Evolutionary conservation across 2,113 vertebrate species (phyloP).

Genomic region (Pachyramphus minor): DNA sequence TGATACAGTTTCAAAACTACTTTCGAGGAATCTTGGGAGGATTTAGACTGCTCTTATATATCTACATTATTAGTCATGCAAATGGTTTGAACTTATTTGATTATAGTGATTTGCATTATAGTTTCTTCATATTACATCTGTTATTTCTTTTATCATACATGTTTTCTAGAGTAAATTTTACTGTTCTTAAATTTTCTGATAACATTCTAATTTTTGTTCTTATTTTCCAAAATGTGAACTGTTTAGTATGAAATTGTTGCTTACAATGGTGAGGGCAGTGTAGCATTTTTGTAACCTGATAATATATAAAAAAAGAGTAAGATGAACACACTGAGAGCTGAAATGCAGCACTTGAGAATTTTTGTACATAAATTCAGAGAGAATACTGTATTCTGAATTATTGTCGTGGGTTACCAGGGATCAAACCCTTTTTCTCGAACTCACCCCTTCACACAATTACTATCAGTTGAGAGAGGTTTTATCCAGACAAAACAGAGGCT

Average conservation of each 20-base stretch:
- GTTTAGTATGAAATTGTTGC: background rate
- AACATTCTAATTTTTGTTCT: background rate
- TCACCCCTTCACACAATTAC: too few species aligned
- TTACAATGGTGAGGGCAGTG: background rate
- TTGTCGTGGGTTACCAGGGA: too few species aligned
- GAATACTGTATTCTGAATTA: background rate
- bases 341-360: background rate
- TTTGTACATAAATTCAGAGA: background rate
- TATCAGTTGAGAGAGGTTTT: too few species aligned
- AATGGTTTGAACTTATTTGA: background rate
- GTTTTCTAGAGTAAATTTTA: background rate
- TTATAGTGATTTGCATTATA: background rate
- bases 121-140: background rate
- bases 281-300: background rate
- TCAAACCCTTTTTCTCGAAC: too few species aligned
- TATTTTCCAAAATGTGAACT: background rate
- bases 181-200: background rate
- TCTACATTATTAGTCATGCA: background rate
- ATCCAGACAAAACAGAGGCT: too few species aligned
- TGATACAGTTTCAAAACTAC: background rate
- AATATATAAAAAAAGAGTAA: background rate
- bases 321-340: background rate
- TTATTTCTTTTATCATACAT: background rate
- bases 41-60: background rate
- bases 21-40: background rate